Base-by-base conservation (phyloP, 2,113 vertebrate species). In the Lycaon pictus region DNA sequence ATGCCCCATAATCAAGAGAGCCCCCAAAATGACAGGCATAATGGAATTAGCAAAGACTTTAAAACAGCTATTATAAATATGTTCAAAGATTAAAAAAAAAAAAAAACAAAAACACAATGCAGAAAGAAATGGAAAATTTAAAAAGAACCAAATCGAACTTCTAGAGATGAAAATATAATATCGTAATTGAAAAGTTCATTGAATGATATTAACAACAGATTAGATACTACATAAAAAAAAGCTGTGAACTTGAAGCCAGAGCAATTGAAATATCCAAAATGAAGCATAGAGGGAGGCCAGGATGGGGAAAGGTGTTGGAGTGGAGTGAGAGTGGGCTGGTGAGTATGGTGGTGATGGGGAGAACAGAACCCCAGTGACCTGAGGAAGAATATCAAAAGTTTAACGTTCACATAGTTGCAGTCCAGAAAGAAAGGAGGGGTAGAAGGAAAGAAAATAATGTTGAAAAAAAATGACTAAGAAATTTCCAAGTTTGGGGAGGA, bases 41-140 rank as follows among this genome's bases (percentile, higher is more conserved):
- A 58, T 43, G 9, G 12, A 60, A 90, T 79, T 62, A 48, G 27
- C 11, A 87, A 67, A 4, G 22, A 96, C 77, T 76, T 89, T 65
- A 74, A 76, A 95, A 58, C 7, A 77, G 60, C 55, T 88, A 74
- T 82, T 91, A 48, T 85, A 77, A 95, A 77, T 23, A 76, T 62
- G 32, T 37, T 84, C 29, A 58, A 65, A 76, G 19, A 72, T 56
- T 95, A 25, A 79, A 77, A 19, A 17, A 58, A 80, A 53, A 76
- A 95, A 85, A 79, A 77, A 13, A 77, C 13, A 67, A 7, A 17
- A 90, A 62, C 3, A 53, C 13, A 22, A 69, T 60, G 17, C 60
- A 12, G 29, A 29, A 11, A 60, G 20, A 84, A 91, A 79, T 23
- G 12, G 22, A 77, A 85, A 62, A 29, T 23, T 60, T 79, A 67